phyloP scores from a whole-genome alignment of 2,113 vertebrate species.

The Eleginops maclovinus region DNA sequence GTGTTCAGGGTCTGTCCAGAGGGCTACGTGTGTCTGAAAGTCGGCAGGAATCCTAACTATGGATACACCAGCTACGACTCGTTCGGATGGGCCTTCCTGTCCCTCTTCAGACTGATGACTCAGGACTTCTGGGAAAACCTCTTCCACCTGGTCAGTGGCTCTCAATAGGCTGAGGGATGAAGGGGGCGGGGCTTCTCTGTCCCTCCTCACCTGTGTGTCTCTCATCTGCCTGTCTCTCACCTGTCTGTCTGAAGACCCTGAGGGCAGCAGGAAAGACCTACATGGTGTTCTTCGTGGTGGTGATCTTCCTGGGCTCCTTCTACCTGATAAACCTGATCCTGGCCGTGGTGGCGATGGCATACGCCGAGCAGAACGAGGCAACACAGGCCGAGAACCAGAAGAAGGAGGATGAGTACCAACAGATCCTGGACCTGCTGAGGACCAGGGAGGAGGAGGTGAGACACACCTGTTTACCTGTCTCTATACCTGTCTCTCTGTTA shows the following conservation, averaged over 20 bases:
- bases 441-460: slow-evolving; percentile 88
- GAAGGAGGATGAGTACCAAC: slow-evolving; percentile 92
- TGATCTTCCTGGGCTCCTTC: slow-evolving; percentile 97
- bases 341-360: slow-evolving; percentile 96
- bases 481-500: too few species aligned
- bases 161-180: too few species aligned
- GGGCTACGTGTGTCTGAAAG: slow-evolving; percentile 90
- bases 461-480: background rate
- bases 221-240: background rate
- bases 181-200: too few species aligned
- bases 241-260: slow-evolving; percentile 84
- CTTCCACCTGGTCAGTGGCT: slow-evolving; percentile 89
- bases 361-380: slow-evolving; percentile 92
- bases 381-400: slow-evolving; percentile 88
- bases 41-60: slow-evolving; percentile 92
- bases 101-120: slow-evolving; percentile 96
- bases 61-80: slow-evolving; percentile 95
- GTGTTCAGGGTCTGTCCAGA: slow-evolving; percentile 89
- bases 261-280: slow-evolving; percentile 95
- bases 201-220: too few species aligned
- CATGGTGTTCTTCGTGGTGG: slow-evolving; percentile 95
- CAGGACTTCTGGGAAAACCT: slow-evolving; percentile 98
- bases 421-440: slow-evolving; percentile 89
- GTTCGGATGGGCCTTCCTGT: slow-evolving; percentile 94
- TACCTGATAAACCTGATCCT: slow-evolving; percentile 98